Evolutionary conservation across 2,888 invertebrate genomes (phyloP).

Genomic region (Argyra leucocephala): DNA sequence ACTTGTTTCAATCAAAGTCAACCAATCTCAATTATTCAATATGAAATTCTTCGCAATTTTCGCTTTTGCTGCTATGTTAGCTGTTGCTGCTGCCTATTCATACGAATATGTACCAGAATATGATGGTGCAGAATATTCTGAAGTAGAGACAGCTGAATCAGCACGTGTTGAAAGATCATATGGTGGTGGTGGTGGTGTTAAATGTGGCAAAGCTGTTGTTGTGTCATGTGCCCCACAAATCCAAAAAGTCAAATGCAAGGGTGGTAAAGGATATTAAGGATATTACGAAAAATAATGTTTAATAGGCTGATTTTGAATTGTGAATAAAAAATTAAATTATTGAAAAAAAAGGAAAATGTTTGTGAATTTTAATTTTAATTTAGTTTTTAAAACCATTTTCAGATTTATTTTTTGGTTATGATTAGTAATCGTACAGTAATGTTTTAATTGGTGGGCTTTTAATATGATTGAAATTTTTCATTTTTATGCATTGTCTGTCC

Average conservation of each 20-base stretch:
- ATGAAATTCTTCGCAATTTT: background rate
- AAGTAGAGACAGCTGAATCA: background rate
- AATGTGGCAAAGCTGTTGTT: background rate
- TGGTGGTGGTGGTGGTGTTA: background rate
- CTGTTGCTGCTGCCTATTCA: background rate
- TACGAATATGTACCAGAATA: background rate
- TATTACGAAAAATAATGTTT: too few species aligned
- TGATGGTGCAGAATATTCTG: background rate
- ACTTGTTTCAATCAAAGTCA: constrained; percentile 1
- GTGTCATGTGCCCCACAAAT: background rate
- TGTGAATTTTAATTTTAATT: too few species aligned
- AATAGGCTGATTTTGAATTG: too few species aligned
- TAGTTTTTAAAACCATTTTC: too few species aligned
- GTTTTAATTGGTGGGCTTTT: too few species aligned
- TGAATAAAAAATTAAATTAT: too few species aligned
- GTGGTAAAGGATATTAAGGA: too few species aligned
- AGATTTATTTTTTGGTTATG: too few species aligned
- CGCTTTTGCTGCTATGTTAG: background rate
- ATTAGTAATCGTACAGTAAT: too few species aligned
- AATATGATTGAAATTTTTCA: too few species aligned
- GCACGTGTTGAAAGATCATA: background rate
- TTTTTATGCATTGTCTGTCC: too few species aligned
- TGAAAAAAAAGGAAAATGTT: too few species aligned
- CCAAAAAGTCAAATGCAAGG: background rate
- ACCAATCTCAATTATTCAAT: background rate